Percentiles rank a stretch among this genome's conserved stretches.
Conservation (phyloP, 2,888 invertebrate species). For the Digitonthophagus gazella region DNA sequence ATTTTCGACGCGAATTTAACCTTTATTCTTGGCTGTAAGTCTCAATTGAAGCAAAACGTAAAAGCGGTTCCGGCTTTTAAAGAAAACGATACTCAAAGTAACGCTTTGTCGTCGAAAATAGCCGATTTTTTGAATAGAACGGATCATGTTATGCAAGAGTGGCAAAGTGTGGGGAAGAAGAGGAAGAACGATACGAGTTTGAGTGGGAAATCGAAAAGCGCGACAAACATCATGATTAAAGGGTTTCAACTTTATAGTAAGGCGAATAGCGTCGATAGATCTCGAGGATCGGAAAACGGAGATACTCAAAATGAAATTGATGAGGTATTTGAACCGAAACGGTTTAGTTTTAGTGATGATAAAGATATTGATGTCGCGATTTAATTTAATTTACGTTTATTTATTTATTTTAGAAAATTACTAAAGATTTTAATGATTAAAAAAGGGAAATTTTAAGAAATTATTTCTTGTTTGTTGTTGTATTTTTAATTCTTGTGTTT, state of each 20-base stretch:
- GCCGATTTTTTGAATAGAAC: conserved; percentile 77
- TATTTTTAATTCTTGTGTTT: not conserved
- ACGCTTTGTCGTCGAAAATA: conserved; percentile 72
- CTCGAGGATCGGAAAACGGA: conserved; percentile 43
- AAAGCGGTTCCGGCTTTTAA: conserved; percentile 73
- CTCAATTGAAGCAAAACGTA: conserved; percentile 64
- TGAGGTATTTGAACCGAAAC: conserved; percentile 54
- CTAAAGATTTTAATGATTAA: too few species aligned
- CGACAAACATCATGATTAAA: conserved; percentile 80
- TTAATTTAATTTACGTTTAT: too few species aligned
- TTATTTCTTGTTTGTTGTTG: not conserved
- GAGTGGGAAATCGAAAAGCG: conserved; percentile 67
- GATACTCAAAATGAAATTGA: conserved; percentile 61
- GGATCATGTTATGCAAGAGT: conserved; percentile 87
- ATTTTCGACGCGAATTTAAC: conserved; percentile 80
- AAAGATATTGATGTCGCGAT: too few species aligned
- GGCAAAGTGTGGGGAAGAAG: conserved; percentile 64
- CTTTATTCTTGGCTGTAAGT: conserved; percentile 73
- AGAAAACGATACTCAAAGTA: conserved; percentile 75
- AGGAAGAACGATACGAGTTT: conserved; percentile 51
- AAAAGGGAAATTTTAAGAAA: not conserved
- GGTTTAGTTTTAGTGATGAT: too few species aligned
- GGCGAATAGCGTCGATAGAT: conserved; percentile 52
- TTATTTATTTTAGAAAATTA: too few species aligned
- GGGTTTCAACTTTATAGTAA: conserved; percentile 71